These are phyloP conservation scores for Rostratula benghalensis DNA, from an alignment of 2,113 vertebrate species.

Conservation along the genomic window DNA sequence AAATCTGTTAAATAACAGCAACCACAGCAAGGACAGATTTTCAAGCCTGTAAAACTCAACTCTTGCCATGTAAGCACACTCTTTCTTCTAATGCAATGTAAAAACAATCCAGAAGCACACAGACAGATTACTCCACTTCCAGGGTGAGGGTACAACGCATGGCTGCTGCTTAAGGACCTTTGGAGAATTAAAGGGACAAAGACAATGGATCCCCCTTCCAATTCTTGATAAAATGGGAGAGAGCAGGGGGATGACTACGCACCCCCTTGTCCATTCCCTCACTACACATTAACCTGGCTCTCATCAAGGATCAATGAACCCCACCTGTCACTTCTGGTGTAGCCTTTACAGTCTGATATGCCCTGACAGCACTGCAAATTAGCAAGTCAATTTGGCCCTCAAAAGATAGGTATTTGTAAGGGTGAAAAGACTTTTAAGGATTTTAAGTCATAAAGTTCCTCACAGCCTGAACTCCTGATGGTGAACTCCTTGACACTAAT, in stretches of 20 bases:
- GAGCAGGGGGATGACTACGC: not conserved
- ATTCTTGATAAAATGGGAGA: not conserved
- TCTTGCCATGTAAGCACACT: not conserved
- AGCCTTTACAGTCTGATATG: not conserved
- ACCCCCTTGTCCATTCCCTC: no score
- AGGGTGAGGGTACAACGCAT: not conserved
- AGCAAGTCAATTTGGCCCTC: not conserved
- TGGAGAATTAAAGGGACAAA: not conserved
- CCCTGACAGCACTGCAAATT: not conserved
- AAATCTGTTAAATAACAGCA: not conserved
- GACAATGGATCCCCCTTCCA: not conserved
- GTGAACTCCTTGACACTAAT: slow-evolving; percentile 55
- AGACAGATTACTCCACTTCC: not conserved
- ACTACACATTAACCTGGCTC: not conserved
- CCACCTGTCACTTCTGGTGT: not conserved
- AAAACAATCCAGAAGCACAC: not conserved
- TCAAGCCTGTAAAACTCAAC: not conserved
- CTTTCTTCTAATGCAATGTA: not conserved
- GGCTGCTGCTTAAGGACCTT: not conserved
- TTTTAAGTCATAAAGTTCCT: slow-evolving; percentile 12
- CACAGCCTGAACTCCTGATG: slow-evolving; percentile 23
- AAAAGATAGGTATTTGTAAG: not conserved
- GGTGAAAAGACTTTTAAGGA: not conserved
- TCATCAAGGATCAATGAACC: not conserved
- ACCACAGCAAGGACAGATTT: not conserved